Evolutionary conservation across 2,888 invertebrate genomes (phyloP).

Genomic region (Cerceris rybyensis): DNA sequence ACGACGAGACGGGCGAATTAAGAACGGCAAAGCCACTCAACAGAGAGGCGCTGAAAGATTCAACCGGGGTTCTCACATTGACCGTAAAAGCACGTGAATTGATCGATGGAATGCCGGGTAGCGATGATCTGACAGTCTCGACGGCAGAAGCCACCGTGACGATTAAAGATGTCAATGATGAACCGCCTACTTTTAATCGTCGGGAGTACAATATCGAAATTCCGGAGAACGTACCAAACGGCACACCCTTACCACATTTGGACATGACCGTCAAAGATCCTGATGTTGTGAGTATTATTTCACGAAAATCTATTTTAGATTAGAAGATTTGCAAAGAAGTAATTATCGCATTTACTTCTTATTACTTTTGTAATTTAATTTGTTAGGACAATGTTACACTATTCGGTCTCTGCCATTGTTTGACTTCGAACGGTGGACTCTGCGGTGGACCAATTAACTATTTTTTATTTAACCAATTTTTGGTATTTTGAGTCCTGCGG

Average conservation of each 20-base stretch:
- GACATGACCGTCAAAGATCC: constrained; percentile 94
- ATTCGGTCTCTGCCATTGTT: no score
- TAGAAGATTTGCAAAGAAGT: no score
- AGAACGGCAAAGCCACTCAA: constrained; percentile 93
- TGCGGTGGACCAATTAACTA: no score
- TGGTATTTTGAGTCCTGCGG: no score
- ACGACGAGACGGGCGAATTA: constrained; percentile 90
- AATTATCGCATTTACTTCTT: no score
- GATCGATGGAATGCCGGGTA: constrained; percentile 87
- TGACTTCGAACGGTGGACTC: no score
- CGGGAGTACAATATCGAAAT: constrained; percentile 91
- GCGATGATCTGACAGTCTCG: constrained; percentile 87
- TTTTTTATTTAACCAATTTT: no score
- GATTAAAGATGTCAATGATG: constrained; percentile 94
- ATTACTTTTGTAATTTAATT: no score
- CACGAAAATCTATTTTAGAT: not conserved
- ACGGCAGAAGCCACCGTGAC: constrained; percentile 90
- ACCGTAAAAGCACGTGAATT: constrained; percentile 92
- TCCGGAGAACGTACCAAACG: constrained; percentile 91
- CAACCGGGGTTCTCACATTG: constrained; percentile 90
- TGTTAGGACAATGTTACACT: no score
- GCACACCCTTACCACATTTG: constrained; percentile 90
- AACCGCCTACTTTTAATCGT: constrained; percentile 91
- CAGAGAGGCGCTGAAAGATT: constrained; percentile 90
- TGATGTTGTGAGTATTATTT: constrained; percentile 87